Conservation (phyloP, 2,113 vertebrate genomes). For the Heterotilapia buettikoferi region DNA sequence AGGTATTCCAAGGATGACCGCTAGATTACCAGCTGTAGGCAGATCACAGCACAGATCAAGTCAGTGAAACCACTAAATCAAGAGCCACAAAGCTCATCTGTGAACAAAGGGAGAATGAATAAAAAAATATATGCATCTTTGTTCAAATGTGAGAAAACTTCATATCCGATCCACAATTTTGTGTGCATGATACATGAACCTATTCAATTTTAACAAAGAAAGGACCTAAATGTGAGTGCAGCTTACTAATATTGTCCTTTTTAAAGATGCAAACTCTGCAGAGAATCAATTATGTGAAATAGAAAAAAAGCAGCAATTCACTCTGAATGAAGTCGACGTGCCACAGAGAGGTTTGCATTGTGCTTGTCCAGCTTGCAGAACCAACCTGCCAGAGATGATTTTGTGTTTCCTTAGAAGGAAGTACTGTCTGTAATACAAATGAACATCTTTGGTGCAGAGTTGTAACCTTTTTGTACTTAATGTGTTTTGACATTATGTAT, state of each 20-base stretch:
- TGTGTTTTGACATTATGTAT: not conserved
- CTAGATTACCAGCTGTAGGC: not conserved
- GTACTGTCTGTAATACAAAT: not conserved
- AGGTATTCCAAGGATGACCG: not conserved
- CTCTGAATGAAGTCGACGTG: not conserved
- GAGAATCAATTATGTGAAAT: conserved; percentile 13
- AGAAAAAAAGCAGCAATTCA: not conserved
- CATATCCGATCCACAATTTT: not conserved
- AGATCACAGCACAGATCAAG: not conserved
- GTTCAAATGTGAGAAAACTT: not conserved
- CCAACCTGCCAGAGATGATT: not conserved
- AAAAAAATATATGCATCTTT: not conserved
- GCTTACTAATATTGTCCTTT: not conserved
- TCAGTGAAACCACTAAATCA: not conserved
- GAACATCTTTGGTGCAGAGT: not conserved
- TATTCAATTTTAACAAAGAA: not conserved
- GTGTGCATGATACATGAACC: not conserved
- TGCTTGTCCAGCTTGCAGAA: conserved; percentile 28
- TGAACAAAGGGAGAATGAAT: not conserved
- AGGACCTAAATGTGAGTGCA: not conserved
- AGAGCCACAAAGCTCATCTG: not conserved
- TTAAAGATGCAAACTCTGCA: not conserved
- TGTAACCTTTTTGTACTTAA: not conserved
- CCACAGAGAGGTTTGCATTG: not conserved
- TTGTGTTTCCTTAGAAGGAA: not conserved